Conservation (phyloP, 2,113 vertebrate genomes). For the Alces alces region DNA sequence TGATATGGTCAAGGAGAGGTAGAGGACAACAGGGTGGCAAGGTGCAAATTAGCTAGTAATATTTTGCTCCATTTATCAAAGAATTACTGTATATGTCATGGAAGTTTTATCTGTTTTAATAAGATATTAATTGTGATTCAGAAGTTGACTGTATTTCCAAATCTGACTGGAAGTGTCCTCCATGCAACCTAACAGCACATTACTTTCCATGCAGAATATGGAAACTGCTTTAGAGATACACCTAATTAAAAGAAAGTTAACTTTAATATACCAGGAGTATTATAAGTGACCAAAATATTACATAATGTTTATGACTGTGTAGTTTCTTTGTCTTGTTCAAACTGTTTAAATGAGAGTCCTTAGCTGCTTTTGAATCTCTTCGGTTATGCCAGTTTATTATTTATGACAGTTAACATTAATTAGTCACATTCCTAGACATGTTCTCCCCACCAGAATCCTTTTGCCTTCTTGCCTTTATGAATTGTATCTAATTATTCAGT, state of each 20-base stretch:
- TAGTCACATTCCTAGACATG: not conserved
- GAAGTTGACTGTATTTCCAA: not conserved
- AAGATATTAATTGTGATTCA: slow-evolving; percentile 35
- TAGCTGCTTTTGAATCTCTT: slow-evolving; percentile 16
- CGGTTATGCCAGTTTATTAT: not conserved
- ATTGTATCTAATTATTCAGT: not conserved
- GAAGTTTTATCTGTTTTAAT: slow-evolving; percentile 21
- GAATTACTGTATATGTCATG: slow-evolving; percentile 13
- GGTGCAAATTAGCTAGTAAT: slow-evolving; percentile 19
- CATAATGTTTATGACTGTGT: not conserved
- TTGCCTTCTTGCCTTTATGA: not conserved
- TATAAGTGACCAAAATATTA: not conserved
- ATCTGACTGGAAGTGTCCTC: slow-evolving; percentile 22
- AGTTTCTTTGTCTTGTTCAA: slow-evolving; percentile 3
- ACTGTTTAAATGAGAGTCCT: slow-evolving; percentile 10
- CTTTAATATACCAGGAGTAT: slow-evolving; percentile 13
- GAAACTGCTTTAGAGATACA: not conserved
- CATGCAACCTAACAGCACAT: not conserved
- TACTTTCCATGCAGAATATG: not conserved
- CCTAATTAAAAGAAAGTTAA: slow-evolving; percentile 3
- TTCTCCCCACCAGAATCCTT: not conserved
- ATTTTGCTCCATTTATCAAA: slow-evolving; percentile 34
- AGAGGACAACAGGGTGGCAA: not conserved
- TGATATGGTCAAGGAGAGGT: slow-evolving; percentile 32
- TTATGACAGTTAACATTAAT: not conserved